phyloP scores from a whole-genome alignment of 2,888 invertebrate species.

The Dasysyrphus albostriatus region DNA sequence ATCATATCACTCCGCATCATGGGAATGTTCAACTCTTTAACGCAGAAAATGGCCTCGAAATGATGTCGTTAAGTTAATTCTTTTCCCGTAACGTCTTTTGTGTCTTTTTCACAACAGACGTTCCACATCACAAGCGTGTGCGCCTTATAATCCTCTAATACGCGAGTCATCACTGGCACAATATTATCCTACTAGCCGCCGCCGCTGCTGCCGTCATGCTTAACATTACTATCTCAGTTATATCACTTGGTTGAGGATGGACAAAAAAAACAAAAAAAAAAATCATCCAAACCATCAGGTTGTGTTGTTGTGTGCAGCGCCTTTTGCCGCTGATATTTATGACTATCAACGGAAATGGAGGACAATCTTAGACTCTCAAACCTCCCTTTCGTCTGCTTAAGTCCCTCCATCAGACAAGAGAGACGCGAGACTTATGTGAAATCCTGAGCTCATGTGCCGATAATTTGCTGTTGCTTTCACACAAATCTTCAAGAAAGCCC shows the following conservation, averaged over 20 bases:
- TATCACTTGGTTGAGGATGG: constrained; percentile 41
- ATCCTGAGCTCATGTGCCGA: constrained; percentile 67
- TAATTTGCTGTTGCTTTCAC: constrained; percentile 69
- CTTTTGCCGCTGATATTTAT: constrained; percentile 62
- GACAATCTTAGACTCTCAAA: constrained; percentile 58
- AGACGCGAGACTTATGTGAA: constrained; percentile 59
- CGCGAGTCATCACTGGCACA: constrained; percentile 63
- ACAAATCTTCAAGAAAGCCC: constrained; percentile 60
- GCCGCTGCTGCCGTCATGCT: constrained; percentile 37
- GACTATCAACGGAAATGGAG: constrained; percentile 64
- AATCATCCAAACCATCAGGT: constrained; percentile 22
- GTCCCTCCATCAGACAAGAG: background rate
- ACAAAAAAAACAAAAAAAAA: background rate
- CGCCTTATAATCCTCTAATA: constrained; percentile 69
- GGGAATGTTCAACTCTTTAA: constrained; percentile 66
- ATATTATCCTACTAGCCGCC: constrained; percentile 54
- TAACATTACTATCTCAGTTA: constrained; percentile 68
- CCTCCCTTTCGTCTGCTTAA: background rate
- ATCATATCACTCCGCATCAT: constrained; percentile 65
- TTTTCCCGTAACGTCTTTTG: constrained; percentile 46
- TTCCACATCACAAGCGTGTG: constrained; percentile 12
- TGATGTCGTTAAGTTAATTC: constrained; percentile 75
- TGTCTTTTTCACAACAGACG: constrained; percentile 13
- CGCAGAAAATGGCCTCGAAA: constrained; percentile 65
- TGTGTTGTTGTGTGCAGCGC: constrained; percentile 2